phyloP scores from a whole-genome alignment of 2,888 invertebrate genomes.

The Caenorhabditis drosophilae region DNA sequence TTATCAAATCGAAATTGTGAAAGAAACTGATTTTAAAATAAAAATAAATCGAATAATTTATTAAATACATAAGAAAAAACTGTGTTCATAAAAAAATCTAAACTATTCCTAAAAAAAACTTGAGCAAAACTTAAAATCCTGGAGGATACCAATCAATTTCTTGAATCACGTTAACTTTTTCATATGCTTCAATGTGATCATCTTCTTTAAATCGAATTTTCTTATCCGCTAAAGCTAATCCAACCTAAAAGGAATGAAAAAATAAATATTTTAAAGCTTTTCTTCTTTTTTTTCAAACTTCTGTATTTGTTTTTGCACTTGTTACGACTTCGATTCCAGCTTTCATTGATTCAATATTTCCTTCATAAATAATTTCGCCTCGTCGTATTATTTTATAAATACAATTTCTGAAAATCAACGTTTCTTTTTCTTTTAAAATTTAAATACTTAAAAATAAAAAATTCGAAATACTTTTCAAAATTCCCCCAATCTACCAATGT shows the following conservation, averaged over 20 bases:
- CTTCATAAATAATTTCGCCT: conserved; percentile 54
- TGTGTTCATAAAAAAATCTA: too few species aligned
- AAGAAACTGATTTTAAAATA: too few species aligned
- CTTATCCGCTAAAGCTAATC: conserved; percentile 47
- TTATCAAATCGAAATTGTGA: too few species aligned
- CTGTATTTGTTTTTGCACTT: conserved; percentile 52
- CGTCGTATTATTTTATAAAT: conserved; percentile 54
- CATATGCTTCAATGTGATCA: conserved; percentile 79
- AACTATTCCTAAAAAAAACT: too few species aligned
- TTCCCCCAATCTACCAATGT: conserved; percentile 64
- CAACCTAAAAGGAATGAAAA: conserved; percentile 24
- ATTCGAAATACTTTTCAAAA: conserved; percentile 63
- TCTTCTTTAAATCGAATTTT: conserved; percentile 73
- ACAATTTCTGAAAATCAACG: conserved; percentile 38
- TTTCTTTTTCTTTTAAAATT: too few species aligned
- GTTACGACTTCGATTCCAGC: conserved; percentile 55
- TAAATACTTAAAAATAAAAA: conserved; percentile 13
- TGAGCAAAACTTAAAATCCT: conserved; percentile 50
- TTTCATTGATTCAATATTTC: conserved; percentile 64
- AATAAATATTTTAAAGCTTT: not conserved
- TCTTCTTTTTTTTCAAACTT: conserved; percentile 36
- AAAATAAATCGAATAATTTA: too few species aligned
- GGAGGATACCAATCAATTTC: conserved; percentile 74
- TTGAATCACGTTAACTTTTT: conserved; percentile 78
- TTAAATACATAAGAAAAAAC: too few species aligned